phyloP scores from a whole-genome alignment of 2,797 vertebrate species.

The Eremophila alpestris region DNA sequence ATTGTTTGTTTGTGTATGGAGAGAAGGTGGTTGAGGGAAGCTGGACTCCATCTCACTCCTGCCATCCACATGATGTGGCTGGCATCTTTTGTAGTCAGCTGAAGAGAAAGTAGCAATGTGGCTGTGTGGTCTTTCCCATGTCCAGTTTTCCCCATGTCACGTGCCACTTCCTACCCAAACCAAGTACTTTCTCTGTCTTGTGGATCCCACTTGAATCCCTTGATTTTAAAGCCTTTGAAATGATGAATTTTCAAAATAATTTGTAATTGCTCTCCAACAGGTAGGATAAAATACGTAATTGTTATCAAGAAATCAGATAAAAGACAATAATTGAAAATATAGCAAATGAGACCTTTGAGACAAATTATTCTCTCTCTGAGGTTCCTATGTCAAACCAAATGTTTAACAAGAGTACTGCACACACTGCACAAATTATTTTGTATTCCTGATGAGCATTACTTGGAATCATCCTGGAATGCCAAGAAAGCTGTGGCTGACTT shows the following conservation, averaged over 20 bases:
- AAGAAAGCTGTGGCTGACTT: not conserved
- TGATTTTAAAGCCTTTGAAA: not conserved
- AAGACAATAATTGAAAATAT: conserved; percentile 12
- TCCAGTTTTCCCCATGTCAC: not conserved
- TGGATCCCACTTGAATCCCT: not conserved
- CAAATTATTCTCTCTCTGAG: not conserved
- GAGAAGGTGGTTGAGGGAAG: not conserved
- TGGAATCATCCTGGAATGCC: not conserved
- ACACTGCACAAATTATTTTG: not conserved
- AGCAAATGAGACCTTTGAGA: not conserved
- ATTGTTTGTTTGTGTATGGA: not conserved
- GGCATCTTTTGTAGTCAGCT: not conserved
- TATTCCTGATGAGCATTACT: not conserved
- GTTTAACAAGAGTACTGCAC: not conserved
- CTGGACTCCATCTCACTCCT: not conserved
- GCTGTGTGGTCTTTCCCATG: not conserved
- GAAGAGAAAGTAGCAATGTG: not conserved
- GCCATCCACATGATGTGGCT: not conserved
- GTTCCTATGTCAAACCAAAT: not conserved
- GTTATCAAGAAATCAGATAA: not conserved
- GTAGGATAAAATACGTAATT: not conserved
- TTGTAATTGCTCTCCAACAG: not conserved
- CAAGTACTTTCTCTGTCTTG: not conserved
- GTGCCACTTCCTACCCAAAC: not conserved
- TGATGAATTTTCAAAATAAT: not conserved